Evolutionary conservation across 2,797 vertebrate species (phyloP), one percentile per base, ranked within the genome.

Genomic region (Tarsius wallacei): DNA sequence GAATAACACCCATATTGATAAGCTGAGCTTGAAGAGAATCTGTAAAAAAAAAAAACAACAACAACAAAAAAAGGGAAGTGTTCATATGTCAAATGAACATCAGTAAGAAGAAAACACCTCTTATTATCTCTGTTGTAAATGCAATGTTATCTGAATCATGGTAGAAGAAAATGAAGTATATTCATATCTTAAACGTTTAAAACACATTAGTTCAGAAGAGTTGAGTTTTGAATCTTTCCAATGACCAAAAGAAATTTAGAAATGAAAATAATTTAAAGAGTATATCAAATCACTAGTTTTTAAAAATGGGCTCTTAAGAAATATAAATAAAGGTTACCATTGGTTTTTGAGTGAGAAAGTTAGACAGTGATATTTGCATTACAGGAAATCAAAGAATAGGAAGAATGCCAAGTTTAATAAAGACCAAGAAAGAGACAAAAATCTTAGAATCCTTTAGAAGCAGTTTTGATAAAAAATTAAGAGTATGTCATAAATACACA

Each of bases 1-100:
- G 99, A 97, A 99, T 99, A 95, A 99, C 99, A 81, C 99, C 99
- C 99, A 99, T 99, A 98, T 98, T 99, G 98, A 99, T 99, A 98
- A 99, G 99, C 98, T 99, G 99, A 97, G 99, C 99, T 98, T 99
- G 99, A 98, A 99, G 98, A 78, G 99, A 99, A 99, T 99, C 99
- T 99, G 98, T 53, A 90, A 97, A 97, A 98, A 96, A 98, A 95
- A 98, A 98, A 3, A 90, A 70, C 19, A 70, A 70, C 66, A 70
- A 70, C n/a, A 97, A 96, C 85, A 94, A 95, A 93, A 22, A 97
- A 73, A 42, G 42, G 74, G 63, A 78, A 84, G 5, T 53, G 31
- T 80, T 96, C 64, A 93, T 33, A 63, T 63, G 84, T 28, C 76
- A 95, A 87, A 93, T 49, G 47, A 70, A 87, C 12, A 85, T 77